Evolutionary conservation across 35 echinoderm and acorn worm genomes (phyloP).

Genomic region (Apostichopus parvimensis): DNA sequence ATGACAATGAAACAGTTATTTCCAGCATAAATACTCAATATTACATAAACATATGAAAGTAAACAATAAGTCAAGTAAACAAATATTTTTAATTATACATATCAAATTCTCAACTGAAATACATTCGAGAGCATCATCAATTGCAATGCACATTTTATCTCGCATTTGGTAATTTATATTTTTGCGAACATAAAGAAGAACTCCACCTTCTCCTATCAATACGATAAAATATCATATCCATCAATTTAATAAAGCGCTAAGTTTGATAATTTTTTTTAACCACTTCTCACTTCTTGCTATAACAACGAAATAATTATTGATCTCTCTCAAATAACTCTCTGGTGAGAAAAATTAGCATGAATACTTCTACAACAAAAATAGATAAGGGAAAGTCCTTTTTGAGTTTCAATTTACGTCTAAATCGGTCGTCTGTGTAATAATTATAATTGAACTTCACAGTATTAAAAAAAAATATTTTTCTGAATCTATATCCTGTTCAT

Average conservation of each 20-base stretch:
- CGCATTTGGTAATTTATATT: background rate
- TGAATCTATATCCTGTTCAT: background rate
- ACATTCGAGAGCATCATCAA: slow-evolving; percentile 27
- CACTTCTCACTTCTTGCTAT: background rate
- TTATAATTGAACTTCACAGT: background rate
- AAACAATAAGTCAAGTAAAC: no score
- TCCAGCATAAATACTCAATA: no score
- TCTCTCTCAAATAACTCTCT: no score
- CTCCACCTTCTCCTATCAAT: slow-evolving; percentile 8
- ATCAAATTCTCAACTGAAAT: slow-evolving; percentile 11
- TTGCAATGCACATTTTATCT: slow-evolving; percentile 33
- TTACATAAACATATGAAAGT: no score
- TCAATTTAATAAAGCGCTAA: background rate
- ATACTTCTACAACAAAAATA: background rate
- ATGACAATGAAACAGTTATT: no score
- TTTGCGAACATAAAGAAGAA: background rate
- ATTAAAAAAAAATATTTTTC: background rate
- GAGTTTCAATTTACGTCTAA: background rate
- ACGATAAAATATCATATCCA: slow-evolving; percentile 9
- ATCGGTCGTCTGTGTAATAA: background rate
- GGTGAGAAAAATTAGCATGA: no score
- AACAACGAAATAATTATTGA: no score
- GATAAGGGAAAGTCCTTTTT: background rate
- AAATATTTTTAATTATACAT: no score
- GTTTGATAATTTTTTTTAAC: background rate